Base-by-base conservation (phyloP, 2,113 vertebrate species). In the Oncorhynchus clarkii region DNA sequence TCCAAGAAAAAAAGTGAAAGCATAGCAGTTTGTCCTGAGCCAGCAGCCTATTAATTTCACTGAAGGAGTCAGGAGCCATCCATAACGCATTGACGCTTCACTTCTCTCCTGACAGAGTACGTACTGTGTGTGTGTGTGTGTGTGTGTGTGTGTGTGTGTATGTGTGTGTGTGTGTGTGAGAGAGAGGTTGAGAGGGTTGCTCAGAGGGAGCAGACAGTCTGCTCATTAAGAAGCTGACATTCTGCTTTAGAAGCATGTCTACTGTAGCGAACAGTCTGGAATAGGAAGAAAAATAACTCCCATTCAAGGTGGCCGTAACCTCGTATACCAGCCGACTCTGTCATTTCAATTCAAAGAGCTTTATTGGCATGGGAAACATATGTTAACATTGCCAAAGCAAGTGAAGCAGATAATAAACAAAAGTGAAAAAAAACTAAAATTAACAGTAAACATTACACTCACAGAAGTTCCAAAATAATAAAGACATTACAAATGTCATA, bases 171-270 rank as follows among this genome's bases (percentile, higher is more conserved):
- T 39, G 34, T 39, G 34, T 8, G 34, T 39, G 26, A 2, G 26
- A 26, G 26, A 26, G 49, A 24, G 31, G 70, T 5, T 54, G 16
- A 45, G 39, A 45, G 9, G 39, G 39, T 12, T 11, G 14, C 51
- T 54, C 13, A n/a, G 31, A 8, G 45, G 3, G 69, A 18, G 12
- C 66, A 54, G 67, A 59, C 49, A 66, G 62, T 5, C 22, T 27
- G 75, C 76, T 88, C 75, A 82, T 83, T 84, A 78, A 78, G 78
- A 70, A 18, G 1, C 72, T 22, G 48, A 62, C 51, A 81, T 74
- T 49, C 73, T 49, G 72, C 77, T 34, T 67, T 72, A 79, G 71
- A 77, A 57, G 59, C 57, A 65, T 26, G 18, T 73, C 68, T 74
- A 60, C 51, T 18, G 5, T 14, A 54, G 51, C n/a, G 14, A 62